These are phyloP conservation scores for Odontamblyopus rebecca DNA, from an alignment of 2,797 vertebrate species.

Conservation along the genomic window DNA sequence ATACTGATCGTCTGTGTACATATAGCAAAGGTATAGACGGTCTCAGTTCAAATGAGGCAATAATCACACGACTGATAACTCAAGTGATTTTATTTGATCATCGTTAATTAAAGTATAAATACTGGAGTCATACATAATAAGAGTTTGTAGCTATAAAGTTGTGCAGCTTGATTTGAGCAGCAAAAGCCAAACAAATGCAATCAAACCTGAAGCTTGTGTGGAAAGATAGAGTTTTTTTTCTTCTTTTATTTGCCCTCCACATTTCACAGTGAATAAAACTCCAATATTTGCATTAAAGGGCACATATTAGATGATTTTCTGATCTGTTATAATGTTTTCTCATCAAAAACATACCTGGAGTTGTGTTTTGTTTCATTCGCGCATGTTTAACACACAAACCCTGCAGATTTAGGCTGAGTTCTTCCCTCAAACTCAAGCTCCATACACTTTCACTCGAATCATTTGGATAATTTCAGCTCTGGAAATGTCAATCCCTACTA, in stretches of 20 bases:
- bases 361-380: no score
- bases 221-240: neutral
- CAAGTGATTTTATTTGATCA: conserved; percentile 64
- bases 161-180: conserved; percentile 49
- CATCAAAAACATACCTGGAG: no score
- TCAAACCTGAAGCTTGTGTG: conserved; percentile 43
- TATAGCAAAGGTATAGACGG: neutral
- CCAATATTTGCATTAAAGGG: conserved; percentile 19
- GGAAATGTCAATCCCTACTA: no score
- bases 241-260: neutral
- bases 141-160: conserved; percentile 49
- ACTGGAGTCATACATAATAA: conserved; percentile 51
- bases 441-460: no score
- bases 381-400: no score
- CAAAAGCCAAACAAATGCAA: conserved; percentile 50
- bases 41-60: neutral
- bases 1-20: neutral
- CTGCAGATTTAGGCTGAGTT: no score
- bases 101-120: conserved; percentile 61
- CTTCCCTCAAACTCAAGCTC: no score
- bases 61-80: conserved; percentile 18
- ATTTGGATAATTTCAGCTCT: no score
- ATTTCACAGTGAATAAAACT: conserved; percentile 15
- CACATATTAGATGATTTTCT: no score
- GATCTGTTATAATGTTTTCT: no score